A percentile compares a stretch with the other conserved stretches of the same genome.
phyloP scores from a whole-genome alignment of 2,888 invertebrate species.

The Mimas tiliae region DNA sequence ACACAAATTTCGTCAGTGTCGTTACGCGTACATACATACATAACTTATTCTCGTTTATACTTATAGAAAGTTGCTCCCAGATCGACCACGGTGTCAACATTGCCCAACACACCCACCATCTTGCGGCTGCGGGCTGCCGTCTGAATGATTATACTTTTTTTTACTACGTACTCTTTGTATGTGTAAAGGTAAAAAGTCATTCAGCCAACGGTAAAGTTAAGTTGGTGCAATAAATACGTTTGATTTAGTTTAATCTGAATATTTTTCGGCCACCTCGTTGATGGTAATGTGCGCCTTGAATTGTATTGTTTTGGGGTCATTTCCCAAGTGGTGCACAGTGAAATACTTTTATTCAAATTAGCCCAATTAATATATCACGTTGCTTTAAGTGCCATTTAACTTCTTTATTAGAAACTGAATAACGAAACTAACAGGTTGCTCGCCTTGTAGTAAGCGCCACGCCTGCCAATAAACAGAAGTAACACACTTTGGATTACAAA shows the following conservation, averaged over 20 bases:
- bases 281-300: background rate
- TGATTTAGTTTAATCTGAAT: slow-evolving; percentile 11
- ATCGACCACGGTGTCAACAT: slow-evolving; percentile 70
- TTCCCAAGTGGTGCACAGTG: too few species aligned
- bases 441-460: too few species aligned
- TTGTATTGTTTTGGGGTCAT: too few species aligned
- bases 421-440: too few species aligned
- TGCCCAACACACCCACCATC: slow-evolving; percentile 58
- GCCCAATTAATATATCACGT: too few species aligned
- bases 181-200: slow-evolving; percentile 16
- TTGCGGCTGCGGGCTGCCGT: slow-evolving; percentile 42
- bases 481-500: too few species aligned
- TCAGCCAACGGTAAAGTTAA: background rate
- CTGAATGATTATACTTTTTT: slow-evolving; percentile 24
- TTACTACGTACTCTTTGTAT: slow-evolving; percentile 27
- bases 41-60: slow-evolving; percentile 64
- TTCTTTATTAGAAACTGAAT: too few species aligned
- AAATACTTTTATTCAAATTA: too few species aligned
- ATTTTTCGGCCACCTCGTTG: slow-evolving; percentile 1
- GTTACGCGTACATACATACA: slow-evolving; percentile 57
- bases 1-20: slow-evolving; percentile 59
- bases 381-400: too few species aligned
- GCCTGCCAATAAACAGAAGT: too few species aligned
- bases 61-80: slow-evolving; percentile 80
- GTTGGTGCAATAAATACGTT: slow-evolving; percentile 1